phyloP scores from a whole-genome alignment of 2,797 vertebrate species.

The Spinus pinus region DNA sequence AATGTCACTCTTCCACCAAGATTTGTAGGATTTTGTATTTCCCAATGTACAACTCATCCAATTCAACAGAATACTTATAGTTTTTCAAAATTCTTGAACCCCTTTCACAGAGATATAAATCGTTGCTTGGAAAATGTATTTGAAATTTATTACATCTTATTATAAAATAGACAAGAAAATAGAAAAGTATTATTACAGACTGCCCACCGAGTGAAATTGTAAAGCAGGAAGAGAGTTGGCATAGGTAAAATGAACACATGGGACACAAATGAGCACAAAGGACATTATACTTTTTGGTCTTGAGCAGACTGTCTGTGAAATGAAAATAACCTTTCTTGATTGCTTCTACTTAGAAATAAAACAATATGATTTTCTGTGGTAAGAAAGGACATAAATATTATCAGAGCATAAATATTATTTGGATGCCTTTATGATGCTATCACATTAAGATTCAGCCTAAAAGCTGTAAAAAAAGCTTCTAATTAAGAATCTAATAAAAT shows the following conservation, averaged over 20 bases:
- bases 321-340: background rate
- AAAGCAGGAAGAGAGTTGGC: background rate
- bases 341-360: background rate
- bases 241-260: background rate
- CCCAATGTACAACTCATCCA: background rate
- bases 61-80: background rate
- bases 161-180: too few species aligned
- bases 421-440: background rate
- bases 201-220: background rate
- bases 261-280: background rate
- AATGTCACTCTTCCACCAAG: background rate
- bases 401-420: background rate
- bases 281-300: background rate
- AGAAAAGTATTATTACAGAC: background rate
- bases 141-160: background rate
- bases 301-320: background rate
- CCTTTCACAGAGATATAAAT: background rate
- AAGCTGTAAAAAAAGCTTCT: background rate
- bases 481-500: background rate
- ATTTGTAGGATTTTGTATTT: background rate
- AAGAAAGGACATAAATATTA: background rate
- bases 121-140: background rate
- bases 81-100: background rate
- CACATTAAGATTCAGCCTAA: background rate
- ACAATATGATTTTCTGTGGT: background rate